These are phyloP conservation scores for Enteromius anoplus DNA, from an alignment of 2,797 vertebrate species.

Conservation along the genomic window DNA sequence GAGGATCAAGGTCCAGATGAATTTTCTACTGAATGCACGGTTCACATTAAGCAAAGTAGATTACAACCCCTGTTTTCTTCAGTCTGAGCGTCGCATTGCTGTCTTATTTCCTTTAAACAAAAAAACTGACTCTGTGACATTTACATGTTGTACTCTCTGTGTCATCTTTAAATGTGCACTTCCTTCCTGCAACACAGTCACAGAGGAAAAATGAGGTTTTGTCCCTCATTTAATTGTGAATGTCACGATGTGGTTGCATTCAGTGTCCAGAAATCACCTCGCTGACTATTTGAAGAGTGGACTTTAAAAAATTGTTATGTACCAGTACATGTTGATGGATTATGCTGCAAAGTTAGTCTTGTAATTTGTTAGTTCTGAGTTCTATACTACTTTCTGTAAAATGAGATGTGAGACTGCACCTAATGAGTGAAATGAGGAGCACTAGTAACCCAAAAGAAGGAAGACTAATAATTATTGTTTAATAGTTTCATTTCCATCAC, in stretches of 20 bases:
- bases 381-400: constrained; percentile 5
- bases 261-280: constrained; percentile 20
- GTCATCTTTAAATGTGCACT: constrained; percentile 46
- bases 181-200: constrained; percentile 48
- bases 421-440: background rate
- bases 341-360: constrained; percentile 26
- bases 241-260: constrained; percentile 17
- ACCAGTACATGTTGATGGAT: background rate
- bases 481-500: constrained; percentile 25
- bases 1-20: constrained; percentile 78
- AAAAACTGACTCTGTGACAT: constrained; percentile 40
- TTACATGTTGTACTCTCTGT: constrained; percentile 33
- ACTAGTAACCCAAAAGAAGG: background rate
- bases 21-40: constrained; percentile 52
- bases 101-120: constrained; percentile 19
- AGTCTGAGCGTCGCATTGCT: constrained; percentile 14
- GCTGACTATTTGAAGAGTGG: background rate
- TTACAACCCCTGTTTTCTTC: constrained; percentile 43
- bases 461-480: constrained; percentile 16
- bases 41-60: constrained; percentile 52
- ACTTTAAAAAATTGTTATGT: background rate
- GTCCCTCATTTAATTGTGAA: constrained; percentile 17
- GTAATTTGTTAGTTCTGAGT: background rate
- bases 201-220: constrained; percentile 30
- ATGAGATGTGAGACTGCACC: background rate